Base-by-base conservation (phyloP, 37 sponge, comb jelly and placozoan genomes). In the Beroe ovata region DNA sequence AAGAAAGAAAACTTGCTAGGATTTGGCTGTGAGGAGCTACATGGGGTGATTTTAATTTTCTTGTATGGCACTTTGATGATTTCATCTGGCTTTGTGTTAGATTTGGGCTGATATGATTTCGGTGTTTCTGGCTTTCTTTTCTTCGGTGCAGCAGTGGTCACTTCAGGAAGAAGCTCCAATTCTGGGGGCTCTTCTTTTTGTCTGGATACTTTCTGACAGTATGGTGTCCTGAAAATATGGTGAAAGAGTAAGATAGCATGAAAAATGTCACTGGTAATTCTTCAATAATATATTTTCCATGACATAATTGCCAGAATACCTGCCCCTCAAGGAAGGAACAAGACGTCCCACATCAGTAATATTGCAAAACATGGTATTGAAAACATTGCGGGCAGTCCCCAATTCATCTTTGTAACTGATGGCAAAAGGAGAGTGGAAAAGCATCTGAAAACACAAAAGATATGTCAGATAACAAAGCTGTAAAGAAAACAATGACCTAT, bases 361-460 rank as follows among this genome's bases (percentile, higher is more conserved):
- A 66, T 37, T 66, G 69, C 69, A 34, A 3, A 66, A 34, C 69
- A 66, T 66, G 69, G 69, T 66, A 30, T 66, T 30, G 35, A 66
- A 66, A 3, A 66, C 69, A 37, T 66, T 66, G 2, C 16, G 32
- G 11, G 69, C 69, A 66, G 69, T 66, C 29, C 69, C 69, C 54
- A 47, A 16, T 47, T 47, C 54, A 47, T 47, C 54, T 30, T 66
- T 25, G 69, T 34, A 66, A 37, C 30, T 66, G 32, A 66, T 25
- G 8, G 69, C 2, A 29, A 66, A 0, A 2, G 69, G 69, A 37
- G 33, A 29, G 69, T 66, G 69, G 69, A 29, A 66, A 34, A 66
- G 4, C 14, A 66, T 37, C 69, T 66, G 69, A n/a, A n/a, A n/a
- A n/a, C n/a, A n/a, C n/a, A n/a, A n/a, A n/a, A n/a, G n/a, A n/a